Evolutionary conservation across 2,113 vertebrate species (phyloP), one percentile per base, ranked within the genome.

Genomic region (Hiodon alosoides): DNA sequence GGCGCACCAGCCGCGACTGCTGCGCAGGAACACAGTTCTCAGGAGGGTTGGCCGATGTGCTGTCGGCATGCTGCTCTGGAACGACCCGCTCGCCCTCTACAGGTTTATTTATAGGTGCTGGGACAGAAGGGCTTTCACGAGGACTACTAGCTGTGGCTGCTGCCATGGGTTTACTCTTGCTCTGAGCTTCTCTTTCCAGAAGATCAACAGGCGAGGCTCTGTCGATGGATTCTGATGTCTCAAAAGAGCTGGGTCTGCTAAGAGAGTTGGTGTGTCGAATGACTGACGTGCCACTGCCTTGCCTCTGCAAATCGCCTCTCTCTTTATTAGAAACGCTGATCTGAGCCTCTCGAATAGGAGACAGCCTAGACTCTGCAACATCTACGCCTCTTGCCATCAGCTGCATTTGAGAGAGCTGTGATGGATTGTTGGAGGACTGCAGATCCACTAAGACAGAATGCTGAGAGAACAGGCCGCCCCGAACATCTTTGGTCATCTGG

Each of bases 201-300:
- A 85, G 84, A 78, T 94, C 89, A 76, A 90, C 81, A 0, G 92
- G 91, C 46, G 94, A 94, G 4, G 82, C 81, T 77, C 89, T 93
- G 76, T 97, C 96, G 57, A 93, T 85, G 0, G 93, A 90, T 60
- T 99, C 96, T 0, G 82, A 82, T 83, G 94, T 95, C 84, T 99
- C 97, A 79, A 96, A 96, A 0, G 97, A 98, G 83, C 80, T 93
- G 2, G 94, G 95, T 81, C 94, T 87, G 85, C 96, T 98, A 70
- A 99, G 87, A 1, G 98, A 96, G 79, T 99, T 99, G 8, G 98
- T 99, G 76, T 99, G 98, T 79, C 96, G 94, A 80, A 99, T 99
- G 75, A 99, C 98, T 0, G 98, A 99, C 78, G 98, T 98, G 4
- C 94, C 95, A 11, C 94, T 91, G 59, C 95, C 94, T 72, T 96